Conservation (phyloP, 2,888 invertebrate genomes). For the Ochlodes sylvanus region DNA sequence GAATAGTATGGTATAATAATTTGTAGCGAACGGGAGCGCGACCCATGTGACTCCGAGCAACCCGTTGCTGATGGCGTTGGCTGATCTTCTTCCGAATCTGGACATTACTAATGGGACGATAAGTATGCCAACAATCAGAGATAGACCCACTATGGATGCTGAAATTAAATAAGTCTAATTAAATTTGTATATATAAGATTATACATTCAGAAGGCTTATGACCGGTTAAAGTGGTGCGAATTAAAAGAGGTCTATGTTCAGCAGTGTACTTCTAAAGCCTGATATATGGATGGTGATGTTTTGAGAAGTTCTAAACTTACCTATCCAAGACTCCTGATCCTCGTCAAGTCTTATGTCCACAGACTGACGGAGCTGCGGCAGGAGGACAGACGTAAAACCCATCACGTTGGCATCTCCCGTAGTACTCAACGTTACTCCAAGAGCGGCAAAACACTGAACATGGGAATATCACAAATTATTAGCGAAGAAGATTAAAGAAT, state of each 20-base stretch:
- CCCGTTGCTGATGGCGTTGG: conserved; percentile 72
- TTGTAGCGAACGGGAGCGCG: conserved; percentile 45
- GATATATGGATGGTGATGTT: too few relatives aligned
- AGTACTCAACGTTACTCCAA: conserved; percentile 30
- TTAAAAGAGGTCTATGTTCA: too few relatives aligned
- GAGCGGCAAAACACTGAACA: conserved; percentile 32
- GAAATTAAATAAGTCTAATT: conserved; percentile 20
- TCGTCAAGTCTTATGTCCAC: conserved; percentile 19
- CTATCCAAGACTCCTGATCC: conserved; percentile 38
- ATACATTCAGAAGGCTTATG: too few relatives aligned
- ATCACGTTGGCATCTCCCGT: conserved; percentile 16
- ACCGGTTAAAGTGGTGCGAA: too few relatives aligned
- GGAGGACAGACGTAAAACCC: conserved; percentile 32
- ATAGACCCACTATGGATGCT: conserved; percentile 61
- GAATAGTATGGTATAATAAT: conserved; percentile 61
- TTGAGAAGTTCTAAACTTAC: conserved; percentile 4
- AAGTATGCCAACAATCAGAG: conserved; percentile 57
- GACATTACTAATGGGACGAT: conserved; percentile 72
- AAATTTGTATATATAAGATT: too few relatives aligned
- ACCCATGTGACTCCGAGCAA: conserved; percentile 81
- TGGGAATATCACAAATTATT: too few relatives aligned
- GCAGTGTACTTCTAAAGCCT: too few relatives aligned
- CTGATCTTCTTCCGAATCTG: conserved; percentile 77
- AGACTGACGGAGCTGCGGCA: conserved; percentile 33
- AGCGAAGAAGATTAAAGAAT: too few relatives aligned